Evolutionary conservation across 1,140 invertebrate genomes (phyloP), one percentile per base, ranked within the genome.

Genomic region (Trachymyrmex septentrionalis): DNA sequence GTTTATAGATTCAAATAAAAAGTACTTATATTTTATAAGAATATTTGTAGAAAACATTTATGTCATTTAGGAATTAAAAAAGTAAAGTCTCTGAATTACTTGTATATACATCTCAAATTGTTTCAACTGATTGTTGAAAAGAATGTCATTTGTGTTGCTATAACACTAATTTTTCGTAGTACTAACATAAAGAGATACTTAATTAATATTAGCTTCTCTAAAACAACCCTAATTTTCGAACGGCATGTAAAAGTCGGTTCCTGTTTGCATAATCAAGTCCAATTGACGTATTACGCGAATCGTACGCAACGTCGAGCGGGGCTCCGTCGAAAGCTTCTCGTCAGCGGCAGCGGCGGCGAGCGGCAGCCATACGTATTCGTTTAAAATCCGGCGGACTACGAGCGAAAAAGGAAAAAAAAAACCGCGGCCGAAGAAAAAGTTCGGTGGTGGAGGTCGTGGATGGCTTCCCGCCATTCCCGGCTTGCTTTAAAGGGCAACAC

Each of bases 401-500:
- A 63, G 44, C 38, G 80, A 84, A 34, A 38, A 84, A 75, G 64
- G 75, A 84, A 82, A 73, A 84, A 84, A 82, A 73, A 84, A 73
- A 55, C 67, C 24, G 55, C 67, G 27, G 16, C 44, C 63, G 69
- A 27, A 81, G 75, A 63, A 72, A 82, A 86, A 86, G 82, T 82
- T 53, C 61, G 76, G 78, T 77, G 69, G 27, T 76, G 84, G 75
- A 64, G 86, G 81, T 64, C 24, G 24, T 53, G 78, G 73, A 76
- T 85, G 87, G 63, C 63, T 77, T 87, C 75, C 76, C 88, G 87
- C 72, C 80, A 84, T 86, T 86, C 85, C 77, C 77, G n/a, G 77
- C 77, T 78, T 86, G 88, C 76, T 92, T 93, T 93, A 92, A 93
- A 93, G 89, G 92, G 91, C 92, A 87, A 76, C 77, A 88, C 88